Percentiles rank a stretch among this genome's conserved stretches.
phyloP scores from a whole-genome alignment of 2,797 vertebrate species.

The Acanthurus tractus region DNA sequence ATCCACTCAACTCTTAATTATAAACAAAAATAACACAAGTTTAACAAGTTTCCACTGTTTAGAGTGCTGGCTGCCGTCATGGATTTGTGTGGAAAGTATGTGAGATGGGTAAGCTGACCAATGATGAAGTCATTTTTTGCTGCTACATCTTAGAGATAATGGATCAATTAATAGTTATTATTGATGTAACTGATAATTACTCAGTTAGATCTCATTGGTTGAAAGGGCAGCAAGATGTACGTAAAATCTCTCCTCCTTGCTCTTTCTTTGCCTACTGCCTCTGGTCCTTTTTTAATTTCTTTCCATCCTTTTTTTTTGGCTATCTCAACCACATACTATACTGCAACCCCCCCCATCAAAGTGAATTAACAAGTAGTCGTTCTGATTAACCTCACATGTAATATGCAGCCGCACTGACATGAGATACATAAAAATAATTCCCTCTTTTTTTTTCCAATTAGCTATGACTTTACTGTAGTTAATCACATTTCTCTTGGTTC shows the following conservation, averaged over 20 bases:
- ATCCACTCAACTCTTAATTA: background rate
- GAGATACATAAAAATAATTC: slow-evolving; percentile 71
- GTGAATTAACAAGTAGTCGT: slow-evolving; percentile 73
- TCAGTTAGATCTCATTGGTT: background rate
- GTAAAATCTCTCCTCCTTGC: background rate
- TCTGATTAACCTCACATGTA: slow-evolving; percentile 72
- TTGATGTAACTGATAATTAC: background rate
- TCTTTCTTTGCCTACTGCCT: background rate
- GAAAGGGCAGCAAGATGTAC: background rate
- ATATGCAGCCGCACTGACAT: slow-evolving; percentile 63
- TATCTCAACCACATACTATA: slow-evolving; percentile 43
- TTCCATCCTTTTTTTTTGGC: background rate
- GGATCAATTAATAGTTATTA: too few species aligned
- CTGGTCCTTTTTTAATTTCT: slow-evolving; percentile 1
- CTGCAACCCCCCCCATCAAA: slow-evolving; percentile 48
- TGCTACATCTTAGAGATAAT: background rate
- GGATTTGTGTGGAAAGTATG: background rate
- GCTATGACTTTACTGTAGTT: slow-evolving; percentile 72
- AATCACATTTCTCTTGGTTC: slow-evolving; percentile 75
- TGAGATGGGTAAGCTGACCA: background rate
- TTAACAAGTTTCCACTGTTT: background rate
- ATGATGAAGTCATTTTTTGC: background rate
- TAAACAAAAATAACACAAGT: background rate
- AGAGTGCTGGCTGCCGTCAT: background rate
- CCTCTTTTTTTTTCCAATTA: slow-evolving; percentile 73